Percentiles rank a stretch among this genome's conserved stretches.
phyloP scores from a whole-genome alignment of 2,888 invertebrate species.

The Toxonevra muliebris region DNA sequence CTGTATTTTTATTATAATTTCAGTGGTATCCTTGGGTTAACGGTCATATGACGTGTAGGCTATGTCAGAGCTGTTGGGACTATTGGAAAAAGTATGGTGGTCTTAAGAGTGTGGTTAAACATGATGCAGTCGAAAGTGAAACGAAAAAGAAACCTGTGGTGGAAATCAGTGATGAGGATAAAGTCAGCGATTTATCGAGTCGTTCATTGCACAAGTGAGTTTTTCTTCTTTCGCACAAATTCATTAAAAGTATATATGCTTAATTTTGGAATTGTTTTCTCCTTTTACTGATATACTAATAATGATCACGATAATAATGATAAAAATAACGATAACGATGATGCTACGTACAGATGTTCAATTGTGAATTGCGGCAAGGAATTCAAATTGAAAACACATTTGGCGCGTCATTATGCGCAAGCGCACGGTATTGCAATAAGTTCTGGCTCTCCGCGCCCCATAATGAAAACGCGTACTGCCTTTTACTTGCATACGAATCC shows the following conservation, averaged over 20 bases:
- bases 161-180: constrained; percentile 66
- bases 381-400: constrained; percentile 93
- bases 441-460: constrained; percentile 84
- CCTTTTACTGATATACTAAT: neutral
- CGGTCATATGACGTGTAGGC: constrained; percentile 88
- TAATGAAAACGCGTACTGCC: constrained; percentile 97
- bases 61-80: constrained; percentile 94
- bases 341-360: constrained; percentile 73
- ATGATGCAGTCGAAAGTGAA: constrained; percentile 65
- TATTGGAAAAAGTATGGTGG: constrained; percentile 99
- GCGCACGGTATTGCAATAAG: constrained; percentile 81
- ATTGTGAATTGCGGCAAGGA: constrained; percentile 94
- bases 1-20: constrained; percentile 67
- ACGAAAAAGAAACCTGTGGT: constrained; percentile 62
- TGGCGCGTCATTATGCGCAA: constrained; percentile 92
- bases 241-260: constrained; percentile 1
- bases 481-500: constrained; percentile 94
- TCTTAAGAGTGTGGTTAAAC: constrained; percentile 79
- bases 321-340: constrained; percentile 1
- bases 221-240: neutral
- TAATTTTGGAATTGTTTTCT: neutral
- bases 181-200: constrained; percentile 64
- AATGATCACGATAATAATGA: constrained; percentile 12
- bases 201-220: constrained; percentile 63
- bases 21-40: constrained; percentile 98